Evolutionary conservation across 2,797 vertebrate species (phyloP), one percentile per base, ranked within the genome.

Genomic region (Notolepis coatsorum): DNA sequence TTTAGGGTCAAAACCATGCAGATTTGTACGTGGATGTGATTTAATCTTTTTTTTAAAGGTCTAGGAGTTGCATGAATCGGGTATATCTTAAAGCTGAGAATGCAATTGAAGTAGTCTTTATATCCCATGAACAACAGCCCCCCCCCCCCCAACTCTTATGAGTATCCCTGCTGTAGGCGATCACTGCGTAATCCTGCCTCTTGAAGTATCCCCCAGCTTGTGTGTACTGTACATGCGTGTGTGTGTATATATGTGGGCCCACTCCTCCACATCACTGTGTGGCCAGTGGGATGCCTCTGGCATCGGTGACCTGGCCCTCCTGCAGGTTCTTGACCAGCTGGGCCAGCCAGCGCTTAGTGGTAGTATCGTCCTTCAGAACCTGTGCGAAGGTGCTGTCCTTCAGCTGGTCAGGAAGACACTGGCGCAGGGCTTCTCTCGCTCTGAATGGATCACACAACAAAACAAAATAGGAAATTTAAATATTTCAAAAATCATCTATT

Each of bases 291-390:
- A 99, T 99, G 68, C 96, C 96, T 46, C 96, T 83, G 9, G 97
- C 95, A 55, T 99, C 97, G 5, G 96, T 99, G 73, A 99, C 97
- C 81, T 97, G 96, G 69, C 96, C 95, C 81, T 99, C 97, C 77
- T 99, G 97, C 74, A 99, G 94, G 91, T 99, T 99, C 88, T 99
- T 99, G 58, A 98, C 96, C 15, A 99, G 91, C 91, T 99, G 97
- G 66, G 96, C 95, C 73, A 99, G 94, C 97, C 97, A 99, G 85
- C 97, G 97, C 84, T 99, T 99, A 13, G 97, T 99, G 91, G 97
- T 99, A 80, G 97, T 98, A 91, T 98, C 97, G 12, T 99, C 97
- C 88, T 99, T 99, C 89, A 99, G 93, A 81, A 99, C 97, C 89
- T 98, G 97, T 81, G 95, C 95, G 0, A 99, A 99, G 61, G 97